Conservation (phyloP, 2,113 vertebrate species). For the Leuciscus idus region DNA sequence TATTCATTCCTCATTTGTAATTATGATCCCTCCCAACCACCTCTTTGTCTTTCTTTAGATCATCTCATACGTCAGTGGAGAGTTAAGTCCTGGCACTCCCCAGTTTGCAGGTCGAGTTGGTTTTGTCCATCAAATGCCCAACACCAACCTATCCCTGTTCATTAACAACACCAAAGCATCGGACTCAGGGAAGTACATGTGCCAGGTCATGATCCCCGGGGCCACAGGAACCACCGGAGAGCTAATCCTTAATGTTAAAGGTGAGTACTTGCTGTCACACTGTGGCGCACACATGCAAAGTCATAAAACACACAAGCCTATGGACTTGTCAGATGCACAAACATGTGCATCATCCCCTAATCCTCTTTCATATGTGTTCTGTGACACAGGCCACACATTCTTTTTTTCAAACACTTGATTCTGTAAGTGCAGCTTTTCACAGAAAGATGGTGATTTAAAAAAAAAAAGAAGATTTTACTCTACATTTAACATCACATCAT, state of each 20-base stretch:
- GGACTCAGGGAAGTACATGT: conserved; percentile 83
- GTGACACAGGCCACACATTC: neutral
- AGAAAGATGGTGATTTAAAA: too few relatives aligned
- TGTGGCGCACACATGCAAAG: neutral
- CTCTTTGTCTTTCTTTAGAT: conserved; percentile 70
- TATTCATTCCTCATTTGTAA: neutral
- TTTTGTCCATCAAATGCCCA: conserved; percentile 70
- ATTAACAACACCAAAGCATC: conserved; percentile 81
- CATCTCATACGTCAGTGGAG: conserved; percentile 70
- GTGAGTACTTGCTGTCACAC: conserved; percentile 64
- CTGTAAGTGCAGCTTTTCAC: neutral
- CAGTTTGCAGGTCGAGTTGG: conserved; percentile 70
- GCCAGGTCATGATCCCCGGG: conserved; percentile 71
- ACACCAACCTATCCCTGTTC: conserved; percentile 77
- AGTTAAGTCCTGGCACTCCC: conserved; percentile 11
- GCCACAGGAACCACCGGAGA: accelerated
- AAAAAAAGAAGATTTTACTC: too few relatives aligned
- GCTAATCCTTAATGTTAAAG: conserved; percentile 79
- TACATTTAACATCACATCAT: neutral
- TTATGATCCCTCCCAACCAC: neutral
- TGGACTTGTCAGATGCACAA: neutral
- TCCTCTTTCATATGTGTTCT: too few relatives aligned
- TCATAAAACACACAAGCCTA: neutral
- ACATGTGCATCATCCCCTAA: too few relatives aligned
- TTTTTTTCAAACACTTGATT: too few relatives aligned